A percentile compares a stretch with the other conserved stretches of the same genome.
Conservation (phyloP, 2,888 invertebrate genomes). For the Ganaspis brasiliensis region DNA sequence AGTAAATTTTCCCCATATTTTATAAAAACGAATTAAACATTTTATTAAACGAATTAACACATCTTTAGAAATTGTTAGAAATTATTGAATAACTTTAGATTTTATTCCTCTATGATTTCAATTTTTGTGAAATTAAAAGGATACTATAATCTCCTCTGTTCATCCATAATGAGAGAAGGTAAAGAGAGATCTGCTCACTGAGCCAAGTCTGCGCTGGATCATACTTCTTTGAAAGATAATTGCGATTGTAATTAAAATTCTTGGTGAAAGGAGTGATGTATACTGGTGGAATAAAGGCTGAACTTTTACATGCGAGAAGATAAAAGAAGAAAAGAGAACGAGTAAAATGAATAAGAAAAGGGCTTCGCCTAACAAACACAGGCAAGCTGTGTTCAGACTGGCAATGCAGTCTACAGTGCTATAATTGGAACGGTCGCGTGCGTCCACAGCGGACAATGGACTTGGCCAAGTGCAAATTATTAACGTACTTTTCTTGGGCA, state of each 20-base stretch:
- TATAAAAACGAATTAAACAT: no score
- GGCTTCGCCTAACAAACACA: conserved; percentile 52
- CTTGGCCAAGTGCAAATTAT: conserved; percentile 79
- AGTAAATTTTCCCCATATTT: no score
- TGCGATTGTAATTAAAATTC: conserved; percentile 79
- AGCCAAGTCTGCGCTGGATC: conserved; percentile 60
- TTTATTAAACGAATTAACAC: no score
- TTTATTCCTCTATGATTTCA: no score
- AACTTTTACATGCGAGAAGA: conserved; percentile 52
- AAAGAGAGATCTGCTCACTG: conserved; percentile 14
- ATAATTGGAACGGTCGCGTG: conserved; percentile 79
- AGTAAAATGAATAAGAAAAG: conserved; percentile 64
- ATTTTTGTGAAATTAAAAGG: conserved; percentile 56
- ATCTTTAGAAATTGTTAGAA: no score
- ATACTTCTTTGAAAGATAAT: conserved; percentile 73
- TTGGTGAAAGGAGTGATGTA: conserved; percentile 67
- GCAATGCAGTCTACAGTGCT: conserved; percentile 60
- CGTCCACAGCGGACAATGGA: conserved; percentile 76
- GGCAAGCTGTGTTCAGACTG: conserved; percentile 57
- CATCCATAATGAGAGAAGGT: conserved; percentile 14
- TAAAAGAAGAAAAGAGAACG: conserved; percentile 66
- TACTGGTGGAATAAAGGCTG: conserved; percentile 17
- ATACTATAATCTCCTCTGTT: conserved; percentile 43
- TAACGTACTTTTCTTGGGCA: conserved; percentile 68
- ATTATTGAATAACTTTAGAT: no score